Base-by-base conservation (phyloP, 1,140 invertebrate genomes). In the Lethrus apterus region DNA sequence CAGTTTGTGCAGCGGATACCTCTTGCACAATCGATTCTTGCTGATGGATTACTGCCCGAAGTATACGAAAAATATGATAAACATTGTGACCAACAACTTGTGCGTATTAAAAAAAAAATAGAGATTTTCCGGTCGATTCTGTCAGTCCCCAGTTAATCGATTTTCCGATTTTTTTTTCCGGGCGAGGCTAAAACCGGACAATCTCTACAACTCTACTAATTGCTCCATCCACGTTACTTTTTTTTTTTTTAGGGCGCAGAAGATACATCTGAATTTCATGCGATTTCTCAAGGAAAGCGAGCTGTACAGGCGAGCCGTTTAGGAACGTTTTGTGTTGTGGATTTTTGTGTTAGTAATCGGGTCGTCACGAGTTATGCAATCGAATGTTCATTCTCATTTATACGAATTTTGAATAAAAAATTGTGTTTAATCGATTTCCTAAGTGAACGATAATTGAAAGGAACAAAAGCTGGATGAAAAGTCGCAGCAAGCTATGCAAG, bases 1-100 rank as follows among this genome's bases (percentile, higher is more conserved):
- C 23, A 18, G 15, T 11, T 3, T 46, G 14, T 29, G 17, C 2
- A 38, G 17, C 4, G 44, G 44, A 17, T 17, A 29, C 20, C 13
- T 46, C 13, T 17, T 46, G 10, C 44, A 46, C 29, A 19, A 21
- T 23, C 21, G 44, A 4, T 38, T 46, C 15, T 17, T 46, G 11
- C 15, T 38, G 5, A 4, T 23, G 4, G 44, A 46, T 30, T 31
- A 35, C 2, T 46, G 44, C 7, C 44, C 44, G 11, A 24, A 30
- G 20, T 46, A 46, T 29, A 29, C 26, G 5, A 38, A n/a, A 15
- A 46, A 29, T n/a, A 36, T 36, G 44, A 8, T 46, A 14, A 38
- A 38, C 9, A 46, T 21, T 7, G 17, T 15, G 2, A 46, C 44
- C 14, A 38, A 38, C 18, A 34, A 34, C 13, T 15, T 18, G 44